Percentiles rank a stretch among this genome's conserved stretches.
phyloP scores from a whole-genome alignment of 2,113 vertebrate genomes.

The Chaetops frenatus region DNA sequence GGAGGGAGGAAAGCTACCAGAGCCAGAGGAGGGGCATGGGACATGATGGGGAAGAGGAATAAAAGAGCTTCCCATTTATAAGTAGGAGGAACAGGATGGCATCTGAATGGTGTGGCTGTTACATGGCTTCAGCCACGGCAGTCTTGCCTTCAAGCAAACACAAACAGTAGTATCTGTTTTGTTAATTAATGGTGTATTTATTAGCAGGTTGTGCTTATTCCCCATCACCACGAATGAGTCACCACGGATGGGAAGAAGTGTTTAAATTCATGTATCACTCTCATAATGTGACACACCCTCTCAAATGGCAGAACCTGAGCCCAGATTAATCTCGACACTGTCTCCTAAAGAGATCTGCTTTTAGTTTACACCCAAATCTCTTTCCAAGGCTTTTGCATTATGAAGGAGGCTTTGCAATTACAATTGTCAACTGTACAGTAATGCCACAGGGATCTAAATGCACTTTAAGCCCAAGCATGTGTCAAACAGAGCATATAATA shows the following conservation, averaged over 20 bases:
- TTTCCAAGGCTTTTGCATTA: background rate
- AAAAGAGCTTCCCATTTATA: background rate
- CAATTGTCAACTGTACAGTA: background rate
- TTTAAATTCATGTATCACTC: background rate
- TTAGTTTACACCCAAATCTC: background rate
- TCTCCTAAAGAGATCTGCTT: background rate
- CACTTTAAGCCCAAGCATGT: background rate
- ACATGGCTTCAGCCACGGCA: background rate
- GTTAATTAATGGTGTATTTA: background rate
- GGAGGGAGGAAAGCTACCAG: background rate
- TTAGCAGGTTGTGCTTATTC: background rate
- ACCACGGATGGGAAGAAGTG: background rate
- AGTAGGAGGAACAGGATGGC: background rate
- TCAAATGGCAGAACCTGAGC: background rate
- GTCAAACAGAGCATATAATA: conserved; percentile 1
- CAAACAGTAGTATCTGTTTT: background rate
- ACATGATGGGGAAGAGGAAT: background rate
- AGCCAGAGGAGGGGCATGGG: background rate
- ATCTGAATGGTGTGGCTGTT: background rate
- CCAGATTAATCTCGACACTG: background rate
- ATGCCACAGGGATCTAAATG: background rate
- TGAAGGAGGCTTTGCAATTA: background rate
- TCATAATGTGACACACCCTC: background rate
- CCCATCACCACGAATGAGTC: background rate
- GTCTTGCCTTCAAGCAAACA: background rate